A percentile compares a stretch with the other conserved stretches of the same genome.
phyloP scores from a whole-genome alignment of 2,113 vertebrate species.

The Sceloporus undulatus region DNA sequence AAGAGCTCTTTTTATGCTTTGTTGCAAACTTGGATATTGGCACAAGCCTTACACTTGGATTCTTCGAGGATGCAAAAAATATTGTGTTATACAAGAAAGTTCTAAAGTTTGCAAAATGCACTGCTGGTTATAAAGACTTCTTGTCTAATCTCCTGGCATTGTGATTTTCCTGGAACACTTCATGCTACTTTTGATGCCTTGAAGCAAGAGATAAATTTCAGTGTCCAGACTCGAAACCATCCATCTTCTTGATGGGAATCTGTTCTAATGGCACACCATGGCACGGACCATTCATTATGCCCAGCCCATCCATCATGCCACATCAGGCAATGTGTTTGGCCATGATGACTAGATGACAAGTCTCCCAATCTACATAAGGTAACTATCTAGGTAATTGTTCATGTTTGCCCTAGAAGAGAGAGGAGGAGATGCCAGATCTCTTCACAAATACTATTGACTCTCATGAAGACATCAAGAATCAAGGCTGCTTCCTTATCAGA shows the following conservation, averaged over 20 bases:
- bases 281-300: constrained; percentile 70
- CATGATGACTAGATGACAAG: constrained; percentile 29
- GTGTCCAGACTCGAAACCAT: constrained; percentile 59
- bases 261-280: constrained; percentile 54
- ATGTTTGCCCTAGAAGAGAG: constrained; percentile 51
- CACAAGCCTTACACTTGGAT: background rate
- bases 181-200: constrained; percentile 28
- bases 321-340: constrained; percentile 39
- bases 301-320: constrained; percentile 66
- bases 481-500: background rate
- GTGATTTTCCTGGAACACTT: constrained; percentile 48
- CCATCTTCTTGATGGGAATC: constrained; percentile 64
- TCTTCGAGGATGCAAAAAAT: background rate
- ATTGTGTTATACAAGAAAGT: background rate
- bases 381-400: constrained; percentile 60
- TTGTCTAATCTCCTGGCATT: background rate
- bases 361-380: constrained; percentile 46
- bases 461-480: constrained; percentile 57
- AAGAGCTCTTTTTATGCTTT: too few relatives aligned
- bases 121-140: background rate
- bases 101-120: background rate
- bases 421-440: constrained; percentile 36
- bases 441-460: constrained; percentile 32
- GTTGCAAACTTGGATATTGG: background rate
- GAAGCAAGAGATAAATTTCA: constrained; percentile 64